Evolutionary conservation across 35 echinoderm and acorn worm genomes (phyloP).

Genomic region (Chiridota heheva): DNA sequence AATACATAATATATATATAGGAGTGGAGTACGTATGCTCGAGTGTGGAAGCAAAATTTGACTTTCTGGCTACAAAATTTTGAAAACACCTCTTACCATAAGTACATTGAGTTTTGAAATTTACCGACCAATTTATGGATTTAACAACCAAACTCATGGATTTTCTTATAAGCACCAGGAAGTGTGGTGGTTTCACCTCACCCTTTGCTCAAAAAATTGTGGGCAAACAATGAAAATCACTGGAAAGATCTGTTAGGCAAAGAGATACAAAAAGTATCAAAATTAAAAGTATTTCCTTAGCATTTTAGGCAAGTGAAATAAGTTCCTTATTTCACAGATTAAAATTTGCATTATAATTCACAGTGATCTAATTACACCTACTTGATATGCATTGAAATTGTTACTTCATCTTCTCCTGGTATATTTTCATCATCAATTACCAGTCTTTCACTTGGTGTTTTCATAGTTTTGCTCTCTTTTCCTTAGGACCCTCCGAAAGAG

Average conservation of each 20-base stretch:
- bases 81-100: neutral
- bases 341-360: too few relatives aligned
- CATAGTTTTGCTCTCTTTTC: neutral
- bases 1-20: neutral
- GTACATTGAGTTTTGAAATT: neutral
- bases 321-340: too few relatives aligned
- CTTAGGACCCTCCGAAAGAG: neutral
- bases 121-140: neutral
- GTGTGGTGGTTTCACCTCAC: too few relatives aligned
- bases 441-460: slow-evolving; percentile 14
- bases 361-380: neutral
- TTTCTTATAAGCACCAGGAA: too few relatives aligned
- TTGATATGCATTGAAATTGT: slow-evolving; percentile 27
- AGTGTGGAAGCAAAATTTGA: neutral
- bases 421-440: neutral
- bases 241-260: too few relatives aligned
- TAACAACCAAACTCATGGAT: neutral
- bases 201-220: too few relatives aligned
- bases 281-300: too few relatives aligned
- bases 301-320: too few relatives aligned
- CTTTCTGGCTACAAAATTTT: neutral
- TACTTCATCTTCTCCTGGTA: slow-evolving; percentile 19
- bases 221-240: too few relatives aligned
- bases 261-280: too few relatives aligned
- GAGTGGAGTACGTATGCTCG: neutral